Evolutionary conservation across 2,888 invertebrate genomes (phyloP).

Genomic region (Phrixothrix hirtus): DNA sequence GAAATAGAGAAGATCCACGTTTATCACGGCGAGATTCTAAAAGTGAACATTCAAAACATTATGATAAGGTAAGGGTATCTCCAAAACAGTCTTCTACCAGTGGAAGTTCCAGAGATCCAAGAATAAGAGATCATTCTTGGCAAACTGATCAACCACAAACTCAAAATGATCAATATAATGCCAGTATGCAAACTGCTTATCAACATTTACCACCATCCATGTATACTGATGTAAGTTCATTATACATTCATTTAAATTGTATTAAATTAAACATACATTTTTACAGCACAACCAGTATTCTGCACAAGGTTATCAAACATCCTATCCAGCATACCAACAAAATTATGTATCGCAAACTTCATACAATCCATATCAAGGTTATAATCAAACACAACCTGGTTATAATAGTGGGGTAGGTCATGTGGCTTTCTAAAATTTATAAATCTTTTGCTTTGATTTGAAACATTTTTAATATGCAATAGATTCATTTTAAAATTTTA

Average conservation of each 20-base stretch:
- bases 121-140: slow-evolving; percentile 30
- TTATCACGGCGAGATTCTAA: slow-evolving; percentile 33
- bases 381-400: slow-evolving; percentile 29
- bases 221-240: slow-evolving; percentile 34
- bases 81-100: slow-evolving; percentile 18
- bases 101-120: too few relatives aligned
- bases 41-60: slow-evolving; percentile 16
- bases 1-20: slow-evolving; percentile 35
- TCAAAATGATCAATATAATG: slow-evolving; percentile 23
- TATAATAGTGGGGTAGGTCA: slow-evolving; percentile 33
- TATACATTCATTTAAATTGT: too few relatives aligned
- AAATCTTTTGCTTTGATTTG: too few relatives aligned
- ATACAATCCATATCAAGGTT: slow-evolving; percentile 33
- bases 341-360: slow-evolving; percentile 24
- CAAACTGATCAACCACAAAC: slow-evolving; percentile 23
- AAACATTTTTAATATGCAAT: too few relatives aligned
- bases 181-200: slow-evolving; percentile 33
- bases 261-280: too few relatives aligned
- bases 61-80: slow-evolving; percentile 26
- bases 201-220: slow-evolving; percentile 35
- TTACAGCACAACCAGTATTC: slow-evolving; percentile 34
- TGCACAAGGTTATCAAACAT: slow-evolving; percentile 29
- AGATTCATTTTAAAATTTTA: too few relatives aligned
- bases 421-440: too few relatives aligned
- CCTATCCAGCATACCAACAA: slow-evolving; percentile 31